Base-by-base conservation (phyloP, 2,888 invertebrate species). In the Drosophila peninsularis region DNA sequence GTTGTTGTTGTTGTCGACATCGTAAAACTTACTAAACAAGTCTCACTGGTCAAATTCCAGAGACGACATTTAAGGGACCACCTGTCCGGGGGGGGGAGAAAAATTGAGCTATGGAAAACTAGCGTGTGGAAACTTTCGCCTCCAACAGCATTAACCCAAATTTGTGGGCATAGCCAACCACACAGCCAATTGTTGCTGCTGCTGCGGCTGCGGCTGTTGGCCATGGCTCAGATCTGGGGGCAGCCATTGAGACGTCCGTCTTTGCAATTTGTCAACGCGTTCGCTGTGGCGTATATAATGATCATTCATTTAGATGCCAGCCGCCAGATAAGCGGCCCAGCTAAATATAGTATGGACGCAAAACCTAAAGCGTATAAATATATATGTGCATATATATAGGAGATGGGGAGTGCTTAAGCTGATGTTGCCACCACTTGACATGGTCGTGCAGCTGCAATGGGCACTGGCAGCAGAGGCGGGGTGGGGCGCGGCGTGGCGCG, bases 51-150 rank as follows among this genome's bases (percentile, higher is more conserved):
- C 67, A 80, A 87, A 90, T 89, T 86, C 80, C 85, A 70, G 50
- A 41, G 27, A 58, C 49, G 79, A 82, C 88, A 80, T 84, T 91
- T 90, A 89, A 90, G 88, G 84, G 82, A 87, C 82, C 90, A 91
- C 91, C 91, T 91, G 90, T 87, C 88, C 13, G 11, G 41, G 27
- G 49, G 37, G 2, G 0, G 53, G 2, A 3, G 14, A 9, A 17
- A 63, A 55, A 47, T 60, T 62, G 49, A 56, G 30, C 21, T 9
- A 44, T 54, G 52, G n/a, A 42, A 44, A 54, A 53, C 47, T 57
- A 49, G 58, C 21, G 30, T 41, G 47, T 62, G 37, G 32, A 58
- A 78, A 78, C 78, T 76, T 76, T 76, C 75, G 75, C 73, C 74
- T 24, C 39, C 76, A 58, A 55, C 45, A 49, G 66, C 75, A 84